A percentile compares a stretch with the other conserved stretches of the same genome.
These are phyloP conservation scores for Xyrichtys novacula DNA, from an alignment of 2,797 vertebrate genomes.

Conservation along the genomic window DNA sequence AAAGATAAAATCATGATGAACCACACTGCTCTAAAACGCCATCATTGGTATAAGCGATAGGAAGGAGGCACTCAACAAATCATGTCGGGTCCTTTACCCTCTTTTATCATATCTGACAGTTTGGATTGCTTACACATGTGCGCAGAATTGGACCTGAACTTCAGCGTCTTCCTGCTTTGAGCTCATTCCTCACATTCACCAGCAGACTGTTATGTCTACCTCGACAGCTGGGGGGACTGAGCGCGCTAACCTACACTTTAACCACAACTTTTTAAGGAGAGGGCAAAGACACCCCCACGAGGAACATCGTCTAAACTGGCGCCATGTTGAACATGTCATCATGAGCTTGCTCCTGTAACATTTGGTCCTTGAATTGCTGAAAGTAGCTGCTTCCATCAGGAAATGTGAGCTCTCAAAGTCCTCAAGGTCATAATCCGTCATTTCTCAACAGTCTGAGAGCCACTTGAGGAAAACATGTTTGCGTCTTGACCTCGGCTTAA, in stretches of 20 bases:
- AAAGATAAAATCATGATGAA: background rate
- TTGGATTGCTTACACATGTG: background rate
- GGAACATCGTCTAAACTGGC: background rate
- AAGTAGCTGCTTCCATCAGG: background rate
- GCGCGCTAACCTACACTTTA: background rate
- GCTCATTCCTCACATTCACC: slow-evolving; percentile 36
- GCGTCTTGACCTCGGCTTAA: background rate
- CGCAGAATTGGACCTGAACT: background rate
- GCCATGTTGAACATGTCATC: background rate
- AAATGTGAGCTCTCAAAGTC: background rate
- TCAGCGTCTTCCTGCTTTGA: background rate
- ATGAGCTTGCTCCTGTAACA: background rate
- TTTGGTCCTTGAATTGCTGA: background rate
- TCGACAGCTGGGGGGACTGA: background rate
- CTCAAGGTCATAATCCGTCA: background rate
- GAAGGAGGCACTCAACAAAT: background rate
- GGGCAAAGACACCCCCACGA: background rate
- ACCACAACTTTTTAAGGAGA: background rate
- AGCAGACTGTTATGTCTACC: background rate
- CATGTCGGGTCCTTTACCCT: background rate
- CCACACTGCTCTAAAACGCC: background rate
- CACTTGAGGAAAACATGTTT: too few species aligned
- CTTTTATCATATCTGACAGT: slow-evolving; percentile 5
- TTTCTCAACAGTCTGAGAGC: background rate
- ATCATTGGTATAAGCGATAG: background rate